Conservation (phyloP, 2,797 vertebrate genomes). For the Poeciliopsis infans region DNA sequence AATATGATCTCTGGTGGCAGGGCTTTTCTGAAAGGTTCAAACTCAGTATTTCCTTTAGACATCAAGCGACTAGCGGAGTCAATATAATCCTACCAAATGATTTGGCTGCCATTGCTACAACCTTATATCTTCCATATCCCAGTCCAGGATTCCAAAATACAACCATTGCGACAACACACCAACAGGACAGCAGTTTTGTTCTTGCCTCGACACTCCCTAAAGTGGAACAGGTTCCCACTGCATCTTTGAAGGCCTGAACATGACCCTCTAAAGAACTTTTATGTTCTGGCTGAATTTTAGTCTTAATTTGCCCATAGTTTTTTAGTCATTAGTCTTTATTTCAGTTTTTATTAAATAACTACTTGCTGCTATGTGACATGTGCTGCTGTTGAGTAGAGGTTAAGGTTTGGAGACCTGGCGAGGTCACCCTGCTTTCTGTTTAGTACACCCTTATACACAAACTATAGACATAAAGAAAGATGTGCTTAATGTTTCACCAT, state of each 20-base stretch:
- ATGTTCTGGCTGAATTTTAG: background rate
- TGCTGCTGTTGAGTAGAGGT: background rate
- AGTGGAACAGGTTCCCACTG: background rate
- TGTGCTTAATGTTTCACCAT: conserved; percentile 12
- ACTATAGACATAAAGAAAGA: too few relatives aligned
- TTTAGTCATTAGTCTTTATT: background rate
- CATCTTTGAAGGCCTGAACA: background rate
- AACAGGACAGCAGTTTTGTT: background rate
- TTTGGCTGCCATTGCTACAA: background rate
- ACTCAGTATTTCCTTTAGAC: background rate
- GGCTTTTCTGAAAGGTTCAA: background rate
- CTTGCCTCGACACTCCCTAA: background rate
- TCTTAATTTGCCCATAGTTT: background rate
- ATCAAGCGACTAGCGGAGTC: background rate
- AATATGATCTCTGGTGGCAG: background rate
- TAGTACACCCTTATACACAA: background rate
- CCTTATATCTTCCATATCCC: background rate
- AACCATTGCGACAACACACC: background rate
- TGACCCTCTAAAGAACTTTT: background rate
- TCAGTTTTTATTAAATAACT: conserved; percentile 1
- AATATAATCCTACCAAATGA: background rate
- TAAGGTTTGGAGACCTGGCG: background rate
- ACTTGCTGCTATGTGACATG: background rate
- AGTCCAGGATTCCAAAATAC: background rate
- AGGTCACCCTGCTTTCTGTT: background rate